phyloP scores from a whole-genome alignment of 1,140 invertebrate genomes.

The Pogonus chalceus region DNA sequence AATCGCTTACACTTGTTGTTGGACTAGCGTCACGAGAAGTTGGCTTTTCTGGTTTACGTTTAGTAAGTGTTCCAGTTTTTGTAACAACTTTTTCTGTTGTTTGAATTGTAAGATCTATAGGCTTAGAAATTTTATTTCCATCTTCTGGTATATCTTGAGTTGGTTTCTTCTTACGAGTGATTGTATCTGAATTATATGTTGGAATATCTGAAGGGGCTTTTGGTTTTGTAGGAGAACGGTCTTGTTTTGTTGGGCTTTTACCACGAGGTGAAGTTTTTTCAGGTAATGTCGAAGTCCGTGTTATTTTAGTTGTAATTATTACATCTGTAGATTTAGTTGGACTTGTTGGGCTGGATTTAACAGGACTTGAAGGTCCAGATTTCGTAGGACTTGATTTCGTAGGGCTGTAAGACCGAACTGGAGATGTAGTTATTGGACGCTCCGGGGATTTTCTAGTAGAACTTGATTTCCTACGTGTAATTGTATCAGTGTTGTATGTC shows the following conservation, averaged over 20 bases:
- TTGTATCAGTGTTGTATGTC: conserved; percentile 18
- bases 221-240: neutral
- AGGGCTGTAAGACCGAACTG: neutral
- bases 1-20: conserved; percentile 21
- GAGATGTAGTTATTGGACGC: too few relatives aligned
- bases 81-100: neutral
- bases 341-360: too few relatives aligned
- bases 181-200: neutral
- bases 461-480: conserved; percentile 14
- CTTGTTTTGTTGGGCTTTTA: neutral
- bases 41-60: conserved; percentile 12
- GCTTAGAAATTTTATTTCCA: neutral
- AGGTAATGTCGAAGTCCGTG: neutral
- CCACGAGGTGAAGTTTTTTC: neutral
- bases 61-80: neutral
- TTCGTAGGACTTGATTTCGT: too few relatives aligned
- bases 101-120: neutral
- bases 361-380: too few relatives aligned
- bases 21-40: conserved; percentile 25
- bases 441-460: neutral
- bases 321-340: neutral
- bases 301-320: neutral
- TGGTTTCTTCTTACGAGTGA: neutral
- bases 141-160: neutral
- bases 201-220: neutral